Base-by-base conservation (phyloP, 2,113 vertebrate genomes). In the Pelvicachromis taeniatus region DNA sequence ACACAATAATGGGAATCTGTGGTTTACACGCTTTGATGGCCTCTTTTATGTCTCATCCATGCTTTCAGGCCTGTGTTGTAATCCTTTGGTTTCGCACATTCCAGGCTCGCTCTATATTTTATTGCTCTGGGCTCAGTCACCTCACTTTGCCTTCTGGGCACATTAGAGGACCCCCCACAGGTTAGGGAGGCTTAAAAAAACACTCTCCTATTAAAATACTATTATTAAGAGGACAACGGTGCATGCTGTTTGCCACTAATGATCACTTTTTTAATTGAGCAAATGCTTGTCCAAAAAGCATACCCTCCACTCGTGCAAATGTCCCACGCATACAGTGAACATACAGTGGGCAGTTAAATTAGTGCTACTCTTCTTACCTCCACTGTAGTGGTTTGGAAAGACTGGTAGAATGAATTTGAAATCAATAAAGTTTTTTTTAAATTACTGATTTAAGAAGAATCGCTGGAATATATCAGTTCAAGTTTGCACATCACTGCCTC, bases 1-100 rank as follows among this genome's bases (percentile, higher is more conserved):
- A 91, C 84, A 87, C 88, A 88, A 92, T 94, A 92, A 95, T 92
- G 87, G 84, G 86, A 90, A 88, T 87, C 86, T 93, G 89, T 84
- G 86, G 85, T 92, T 93, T 92, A 88, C 90, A 81, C 85, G 84
- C 87, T 91, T 86, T 93, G 85, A 92, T 92, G 70, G 90, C 81
- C 88, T 90, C 85, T 92, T 93, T 94, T 91, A 93, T 94, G 89
- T 94, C 86, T 88, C 53, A 26, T 84, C 78, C 85, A 89, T 82
- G 84, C 87, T 85, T 85, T 88, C 53, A 87, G 87, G 85, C 58
- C 23, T 61, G 79, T 85, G 81, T 83, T 85, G 78, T 68, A 87
- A 63, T 85, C 85, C 53, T 88, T 80, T 87, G 40, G 82, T 63
- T 86, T 83, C 42, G 82, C 79, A 48, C 63, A 40, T 65, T 54